Percentiles rank a stretch among this genome's conserved stretches.
phyloP scores from a whole-genome alignment of 2,888 invertebrate species.

The Cremastinae sp. region DNA sequence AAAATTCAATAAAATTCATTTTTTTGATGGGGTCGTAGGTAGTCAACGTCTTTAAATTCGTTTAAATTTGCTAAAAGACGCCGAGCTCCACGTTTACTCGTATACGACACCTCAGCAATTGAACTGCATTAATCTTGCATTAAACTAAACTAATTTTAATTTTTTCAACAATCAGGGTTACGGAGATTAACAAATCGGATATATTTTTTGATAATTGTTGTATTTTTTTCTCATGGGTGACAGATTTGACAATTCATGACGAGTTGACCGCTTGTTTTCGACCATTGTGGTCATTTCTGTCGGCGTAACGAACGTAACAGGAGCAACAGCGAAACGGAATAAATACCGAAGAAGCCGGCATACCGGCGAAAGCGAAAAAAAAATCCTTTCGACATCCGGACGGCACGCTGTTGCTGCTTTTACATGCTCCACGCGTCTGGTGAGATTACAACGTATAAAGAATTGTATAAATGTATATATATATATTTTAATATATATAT shows the following conservation, averaged over 20 bases:
- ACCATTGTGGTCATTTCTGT: constrained; percentile 29
- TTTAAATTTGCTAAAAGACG: too few species aligned
- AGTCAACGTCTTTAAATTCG: too few species aligned
- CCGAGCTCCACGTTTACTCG: too few species aligned
- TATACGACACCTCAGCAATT: too few species aligned
- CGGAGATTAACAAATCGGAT: not conserved
- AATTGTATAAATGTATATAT: constrained; percentile 70
- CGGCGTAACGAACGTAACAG: constrained; percentile 26
- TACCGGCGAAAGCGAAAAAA: constrained; percentile 20
- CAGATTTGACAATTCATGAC: constrained; percentile 57
- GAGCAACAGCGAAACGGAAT: constrained; percentile 28
- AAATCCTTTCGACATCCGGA: constrained; percentile 15
- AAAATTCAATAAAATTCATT: too few species aligned
- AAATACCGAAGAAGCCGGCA: not conserved
- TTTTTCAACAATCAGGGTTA: not conserved
- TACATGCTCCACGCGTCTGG: constrained; percentile 46
- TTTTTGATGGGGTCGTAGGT: too few species aligned
- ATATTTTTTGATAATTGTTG: constrained; percentile 50
- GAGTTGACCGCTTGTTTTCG: constrained; percentile 28
- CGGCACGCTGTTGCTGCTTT: constrained; percentile 19
- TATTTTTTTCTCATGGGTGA: constrained; percentile 54
- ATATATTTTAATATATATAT: constrained; percentile 62
- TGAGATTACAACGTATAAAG: constrained; percentile 67
- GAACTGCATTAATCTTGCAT: too few species aligned
- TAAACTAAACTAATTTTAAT: constrained; percentile 10